Evolutionary conservation across 2,113 vertebrate species (phyloP), one percentile per base, ranked within the genome.

Genomic region (Aegithalos caudatus): DNA sequence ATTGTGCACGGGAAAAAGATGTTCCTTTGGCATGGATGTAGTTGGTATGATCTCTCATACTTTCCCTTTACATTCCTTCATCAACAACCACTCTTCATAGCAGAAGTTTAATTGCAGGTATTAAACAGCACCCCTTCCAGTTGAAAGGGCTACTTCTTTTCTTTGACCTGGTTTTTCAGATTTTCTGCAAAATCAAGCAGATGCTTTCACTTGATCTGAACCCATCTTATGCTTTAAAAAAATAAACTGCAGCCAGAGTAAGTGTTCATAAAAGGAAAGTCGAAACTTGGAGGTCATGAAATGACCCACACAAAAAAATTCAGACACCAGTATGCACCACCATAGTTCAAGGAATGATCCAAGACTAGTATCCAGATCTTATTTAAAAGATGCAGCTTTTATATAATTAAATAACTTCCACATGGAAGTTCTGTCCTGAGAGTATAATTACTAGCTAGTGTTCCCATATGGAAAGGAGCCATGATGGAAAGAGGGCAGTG

Each of bases 161-260:
- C 42, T 81, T 38, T 53, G 22, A 77, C 10, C 25, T n/a, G 14
- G 5, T 57, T 78, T 74, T 66, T 50, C 23, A 88, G 21, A 12
- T 16, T 29, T 70, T 67, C 38, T 71, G 31, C 10, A 91, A 90
- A 89, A 50, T 54, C 51, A 60, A 24, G 38, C 14, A 80, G 18
- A 80, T 40, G 29, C 3, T 81, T 67, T 50, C 42, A 47, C 24
- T 38, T 80, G 18, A 72, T 44, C 50, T 81, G 22, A 92, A 89
- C 5, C 4, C 0, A 0, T 35, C 16, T 29, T 21, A 10, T 6
- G 4, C 14, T 60, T 78, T 56, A 4, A 4, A 60, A 67, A 48
- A 25, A 48, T 40, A 40, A 29, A 17, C n/a, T 61, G 14, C 19
- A 77, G 16, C 7, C 9, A 21, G 4, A 22, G 19, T 35, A 45